A percentile compares a stretch with the other conserved stretches of the same genome.
These are phyloP conservation scores for Glaucopsyche alexis DNA, from an alignment of 2,888 invertebrate genomes.

Conservation along the genomic window DNA sequence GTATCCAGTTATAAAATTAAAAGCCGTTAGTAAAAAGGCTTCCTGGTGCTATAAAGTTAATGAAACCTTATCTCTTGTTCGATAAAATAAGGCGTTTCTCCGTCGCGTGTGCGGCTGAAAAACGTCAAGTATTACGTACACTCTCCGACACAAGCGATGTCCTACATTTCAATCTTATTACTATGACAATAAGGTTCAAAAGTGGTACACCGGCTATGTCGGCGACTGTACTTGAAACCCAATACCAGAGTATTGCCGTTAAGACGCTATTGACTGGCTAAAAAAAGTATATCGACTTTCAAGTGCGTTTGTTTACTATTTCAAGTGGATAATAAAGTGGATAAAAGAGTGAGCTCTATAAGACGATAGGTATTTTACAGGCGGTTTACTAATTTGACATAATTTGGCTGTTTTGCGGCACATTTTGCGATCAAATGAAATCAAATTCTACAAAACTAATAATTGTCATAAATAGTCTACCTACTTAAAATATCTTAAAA, in stretches of 20 bases:
- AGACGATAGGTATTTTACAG: too few relatives aligned
- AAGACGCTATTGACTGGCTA: conserved; percentile 13
- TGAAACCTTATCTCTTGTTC: conserved; percentile 23
- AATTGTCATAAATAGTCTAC: too few relatives aligned
- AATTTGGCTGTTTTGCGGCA: too few relatives aligned
- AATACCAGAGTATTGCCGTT: conserved; percentile 12
- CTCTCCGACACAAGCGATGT: neutral
- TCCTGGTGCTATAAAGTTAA: conserved; percentile 23
- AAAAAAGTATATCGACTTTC: conserved; percentile 6
- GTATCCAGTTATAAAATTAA: neutral
- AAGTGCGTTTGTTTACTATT: conserved; percentile 9
- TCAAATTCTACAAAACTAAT: too few relatives aligned
- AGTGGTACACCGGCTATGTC: neutral
- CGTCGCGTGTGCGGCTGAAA: conserved; percentile 18
- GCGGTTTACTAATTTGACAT: too few relatives aligned
- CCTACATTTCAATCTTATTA: neutral
- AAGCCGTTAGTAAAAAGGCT: neutral
- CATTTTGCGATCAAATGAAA: too few relatives aligned
- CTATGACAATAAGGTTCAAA: neutral
- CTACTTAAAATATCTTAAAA: too few relatives aligned
- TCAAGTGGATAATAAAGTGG: conserved; percentile 1
- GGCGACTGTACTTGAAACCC: neutral
- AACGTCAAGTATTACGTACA: neutral
- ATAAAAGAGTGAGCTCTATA: conserved; percentile 1
- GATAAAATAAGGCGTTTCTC: conserved; percentile 7